phyloP scores from a whole-genome alignment of 2,797 vertebrate genomes.

The Moxostoma hubbsi region DNA sequence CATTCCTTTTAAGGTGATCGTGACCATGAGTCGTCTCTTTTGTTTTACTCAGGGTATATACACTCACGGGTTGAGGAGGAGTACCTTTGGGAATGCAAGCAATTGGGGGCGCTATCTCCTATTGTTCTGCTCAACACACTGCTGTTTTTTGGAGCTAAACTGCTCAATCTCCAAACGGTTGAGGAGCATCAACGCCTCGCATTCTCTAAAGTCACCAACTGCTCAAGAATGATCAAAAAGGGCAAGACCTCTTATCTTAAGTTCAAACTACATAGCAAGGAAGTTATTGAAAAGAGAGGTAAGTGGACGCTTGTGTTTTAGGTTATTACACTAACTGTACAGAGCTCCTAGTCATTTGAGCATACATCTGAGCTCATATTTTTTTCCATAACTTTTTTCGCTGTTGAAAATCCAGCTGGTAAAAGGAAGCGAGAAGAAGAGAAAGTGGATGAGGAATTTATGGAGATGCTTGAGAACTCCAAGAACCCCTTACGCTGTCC shows the following conservation, averaged over 20 bases:
- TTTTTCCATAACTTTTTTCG: neutral
- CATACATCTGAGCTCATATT: neutral
- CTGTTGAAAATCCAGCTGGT: constrained; percentile 43
- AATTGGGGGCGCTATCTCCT: constrained; percentile 94
- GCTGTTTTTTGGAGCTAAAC: constrained; percentile 95
- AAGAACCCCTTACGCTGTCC: constrained; percentile 91
- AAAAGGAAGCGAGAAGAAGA: constrained; percentile 84
- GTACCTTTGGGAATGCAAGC: constrained; percentile 97
- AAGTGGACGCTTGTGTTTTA: neutral
- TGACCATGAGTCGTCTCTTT: neutral
- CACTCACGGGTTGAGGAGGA: constrained; percentile 93
- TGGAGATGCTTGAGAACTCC: constrained; percentile 90
- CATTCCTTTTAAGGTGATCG: neutral
- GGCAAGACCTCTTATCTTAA: constrained; percentile 87
- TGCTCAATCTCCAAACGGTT: constrained; percentile 87
- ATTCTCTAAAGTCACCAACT: constrained; percentile 86
- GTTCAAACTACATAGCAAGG: constrained; percentile 80
- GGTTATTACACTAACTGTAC: neutral
- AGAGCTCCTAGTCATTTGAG: neutral
- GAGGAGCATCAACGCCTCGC: constrained; percentile 89
- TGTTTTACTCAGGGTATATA: constrained; percentile 77
- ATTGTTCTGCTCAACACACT: constrained; percentile 95
- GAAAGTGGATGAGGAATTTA: constrained; percentile 73
- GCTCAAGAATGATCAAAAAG: constrained; percentile 82
- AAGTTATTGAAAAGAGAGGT: constrained; percentile 63